Conservation (phyloP, 2,888 invertebrate species). For the Sicus ferrugineus region DNA sequence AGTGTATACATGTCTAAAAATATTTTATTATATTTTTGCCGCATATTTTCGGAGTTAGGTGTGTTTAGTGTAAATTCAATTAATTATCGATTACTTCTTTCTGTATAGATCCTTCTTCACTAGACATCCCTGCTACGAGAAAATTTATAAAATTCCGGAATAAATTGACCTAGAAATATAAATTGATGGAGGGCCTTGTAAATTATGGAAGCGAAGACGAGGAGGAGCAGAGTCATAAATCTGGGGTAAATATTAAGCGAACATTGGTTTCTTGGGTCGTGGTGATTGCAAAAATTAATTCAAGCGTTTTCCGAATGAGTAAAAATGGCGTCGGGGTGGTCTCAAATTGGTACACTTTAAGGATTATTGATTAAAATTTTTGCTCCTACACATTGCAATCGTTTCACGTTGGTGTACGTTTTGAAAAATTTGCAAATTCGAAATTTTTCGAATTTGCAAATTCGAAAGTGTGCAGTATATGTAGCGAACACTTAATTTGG, state of each 20-base stretch:
- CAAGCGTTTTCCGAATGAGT: constrained; percentile 6
- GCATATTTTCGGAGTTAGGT: too few relatives aligned
- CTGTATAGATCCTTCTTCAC: background rate
- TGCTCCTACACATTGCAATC: background rate
- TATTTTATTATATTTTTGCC: too few relatives aligned
- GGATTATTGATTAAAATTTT: constrained; percentile 1
- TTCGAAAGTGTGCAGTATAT: background rate
- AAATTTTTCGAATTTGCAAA: background rate
- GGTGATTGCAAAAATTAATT: constrained; percentile 3
- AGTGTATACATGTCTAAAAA: too few relatives aligned
- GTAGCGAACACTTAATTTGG: background rate
- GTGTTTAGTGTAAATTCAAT: too few relatives aligned
- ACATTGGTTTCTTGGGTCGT: background rate
- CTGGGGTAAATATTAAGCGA: constrained; percentile 61
- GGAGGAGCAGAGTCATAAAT: constrained; percentile 62
- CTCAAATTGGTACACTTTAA: constrained; percentile 1
- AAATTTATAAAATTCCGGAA: background rate
- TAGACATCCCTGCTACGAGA: background rate
- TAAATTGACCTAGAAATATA: constrained; percentile 1
- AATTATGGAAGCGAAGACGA: constrained; percentile 84
- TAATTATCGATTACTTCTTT: too few relatives aligned
- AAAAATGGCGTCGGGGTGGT: constrained; percentile 26
- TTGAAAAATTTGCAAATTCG: background rate
- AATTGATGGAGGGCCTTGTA: constrained; percentile 76
- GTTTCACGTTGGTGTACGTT: background rate